These are phyloP conservation scores for Desmophyllum pertusum DNA, from an alignment of 92 coral and sea anemone species.

Conservation along the genomic window DNA sequence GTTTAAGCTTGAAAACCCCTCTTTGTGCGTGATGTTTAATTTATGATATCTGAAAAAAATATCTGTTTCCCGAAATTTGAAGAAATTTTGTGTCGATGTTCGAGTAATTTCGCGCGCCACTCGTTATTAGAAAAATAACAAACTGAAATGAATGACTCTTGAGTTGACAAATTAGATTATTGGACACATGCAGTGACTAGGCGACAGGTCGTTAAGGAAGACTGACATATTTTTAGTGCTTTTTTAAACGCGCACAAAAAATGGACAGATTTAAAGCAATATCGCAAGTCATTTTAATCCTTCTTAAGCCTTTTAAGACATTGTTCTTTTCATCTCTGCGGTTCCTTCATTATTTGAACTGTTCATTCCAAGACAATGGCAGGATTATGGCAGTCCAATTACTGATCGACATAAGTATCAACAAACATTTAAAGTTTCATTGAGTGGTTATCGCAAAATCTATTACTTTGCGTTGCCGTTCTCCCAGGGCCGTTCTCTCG, in stretches of 20 bases:
- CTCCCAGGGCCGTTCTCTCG: background rate
- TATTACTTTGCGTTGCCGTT: background rate
- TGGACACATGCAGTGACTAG: background rate
- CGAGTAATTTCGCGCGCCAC: background rate
- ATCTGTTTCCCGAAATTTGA: slow-evolving; percentile 19
- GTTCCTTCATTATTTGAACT: background rate
- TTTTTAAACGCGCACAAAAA: background rate
- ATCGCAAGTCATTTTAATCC: background rate
- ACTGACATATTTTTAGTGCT: background rate
- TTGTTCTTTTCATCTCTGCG: background rate
- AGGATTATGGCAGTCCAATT: slow-evolving; percentile 30
- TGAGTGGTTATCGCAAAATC: slow-evolving; percentile 10
- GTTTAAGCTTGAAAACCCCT: background rate
- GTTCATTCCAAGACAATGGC: slow-evolving; percentile 22
- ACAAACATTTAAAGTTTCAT: slow-evolving; percentile 10
- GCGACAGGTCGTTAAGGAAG: background rate
- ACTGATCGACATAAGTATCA: slow-evolving; percentile 11
- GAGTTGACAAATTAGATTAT: slow-evolving; percentile 8
- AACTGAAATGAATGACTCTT: background rate
- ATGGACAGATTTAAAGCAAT: slow-evolving; percentile 9
- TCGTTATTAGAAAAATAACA: background rate
- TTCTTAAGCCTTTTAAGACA: background rate
- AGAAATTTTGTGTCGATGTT: background rate
- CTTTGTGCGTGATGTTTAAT: background rate
- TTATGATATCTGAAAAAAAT: background rate